A percentile compares a stretch with the other conserved stretches of the same genome.
Evolutionary conservation across 2,888 invertebrate species (phyloP).

Genomic region (Athetis lepigone): DNA sequence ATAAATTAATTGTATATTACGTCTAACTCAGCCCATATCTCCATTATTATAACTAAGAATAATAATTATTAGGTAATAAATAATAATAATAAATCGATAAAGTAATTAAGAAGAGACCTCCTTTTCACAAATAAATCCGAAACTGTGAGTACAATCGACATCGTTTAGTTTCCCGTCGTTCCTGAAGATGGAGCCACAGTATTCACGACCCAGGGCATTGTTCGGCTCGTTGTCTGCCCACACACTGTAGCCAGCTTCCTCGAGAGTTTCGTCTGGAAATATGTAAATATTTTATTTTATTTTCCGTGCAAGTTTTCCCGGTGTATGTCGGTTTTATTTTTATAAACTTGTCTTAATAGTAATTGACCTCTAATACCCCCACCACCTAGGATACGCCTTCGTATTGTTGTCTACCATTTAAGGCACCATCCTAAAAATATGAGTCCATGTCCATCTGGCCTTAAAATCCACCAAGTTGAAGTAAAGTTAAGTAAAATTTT

Average conservation of each 20-base stretch:
- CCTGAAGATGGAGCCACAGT: constrained; percentile 76
- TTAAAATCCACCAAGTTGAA: too few relatives aligned
- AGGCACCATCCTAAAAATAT: too few relatives aligned
- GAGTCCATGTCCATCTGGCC: too few relatives aligned
- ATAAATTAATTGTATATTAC: neutral
- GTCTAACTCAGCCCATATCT: neutral
- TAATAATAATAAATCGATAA: too few relatives aligned
- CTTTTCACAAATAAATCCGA: constrained; percentile 78
- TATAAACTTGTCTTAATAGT: too few relatives aligned
- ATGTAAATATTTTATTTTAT: neutral
- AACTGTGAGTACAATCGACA: constrained; percentile 66
- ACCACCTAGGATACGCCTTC: too few relatives aligned
- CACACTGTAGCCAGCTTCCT: constrained; percentile 75
- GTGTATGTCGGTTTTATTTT: too few relatives aligned
- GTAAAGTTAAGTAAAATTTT: too few relatives aligned
- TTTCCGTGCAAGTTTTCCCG: too few relatives aligned
- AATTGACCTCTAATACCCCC: too few relatives aligned
- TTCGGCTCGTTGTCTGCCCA: constrained; percentile 80
- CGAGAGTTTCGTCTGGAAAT: constrained; percentile 78
- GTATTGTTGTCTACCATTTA: too few relatives aligned
- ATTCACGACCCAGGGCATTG: constrained; percentile 68
- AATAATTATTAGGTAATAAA: too few relatives aligned
- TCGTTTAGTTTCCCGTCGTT: constrained; percentile 79
- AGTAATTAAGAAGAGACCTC: constrained; percentile 56
- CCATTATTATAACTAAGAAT: neutral